These are phyloP conservation scores for Oreochromis tanganicae DNA, from an alignment of 2,113 vertebrate species.

Conservation along the genomic window DNA sequence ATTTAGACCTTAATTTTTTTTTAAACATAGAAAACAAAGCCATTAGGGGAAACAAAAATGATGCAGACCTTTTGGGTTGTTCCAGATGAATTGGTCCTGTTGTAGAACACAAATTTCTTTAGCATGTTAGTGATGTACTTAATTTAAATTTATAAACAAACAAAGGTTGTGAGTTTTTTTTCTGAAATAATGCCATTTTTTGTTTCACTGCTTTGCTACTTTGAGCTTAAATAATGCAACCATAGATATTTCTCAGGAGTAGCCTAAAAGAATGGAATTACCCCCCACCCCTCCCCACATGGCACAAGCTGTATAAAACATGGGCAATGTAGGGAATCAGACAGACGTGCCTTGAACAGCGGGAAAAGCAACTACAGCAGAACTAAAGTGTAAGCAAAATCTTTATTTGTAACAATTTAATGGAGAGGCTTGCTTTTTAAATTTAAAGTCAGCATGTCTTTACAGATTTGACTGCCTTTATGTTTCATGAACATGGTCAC, in stretches of 20 bases:
- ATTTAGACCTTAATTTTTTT: neutral
- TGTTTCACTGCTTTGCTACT: neutral
- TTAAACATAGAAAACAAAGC: neutral
- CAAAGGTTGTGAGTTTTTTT: neutral
- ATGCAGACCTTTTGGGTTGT: neutral
- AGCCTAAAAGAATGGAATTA: slow-evolving; percentile 4
- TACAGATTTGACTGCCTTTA: neutral
- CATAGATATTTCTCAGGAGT: slow-evolving; percentile 26
- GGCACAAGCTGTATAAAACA: slow-evolving; percentile 49
- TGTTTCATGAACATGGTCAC: neutral
- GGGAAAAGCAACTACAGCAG: neutral
- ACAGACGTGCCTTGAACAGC: slow-evolving; percentile 9
- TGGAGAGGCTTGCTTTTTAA: neutral
- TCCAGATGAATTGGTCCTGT: neutral
- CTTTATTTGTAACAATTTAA: neutral
- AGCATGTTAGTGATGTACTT: neutral
- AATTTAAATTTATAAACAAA: neutral
- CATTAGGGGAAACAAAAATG: neutral
- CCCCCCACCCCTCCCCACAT: slow-evolving; percentile 8
- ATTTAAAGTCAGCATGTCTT: neutral
- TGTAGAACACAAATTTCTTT: neutral
- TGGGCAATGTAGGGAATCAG: neutral
- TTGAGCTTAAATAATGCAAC: slow-evolving; percentile 5
- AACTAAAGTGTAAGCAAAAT: slow-evolving; percentile 15
- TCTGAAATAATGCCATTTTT: neutral